Conservation (phyloP, 1,140 invertebrate genomes). For the Gonioctena quinquepunctata region DNA sequence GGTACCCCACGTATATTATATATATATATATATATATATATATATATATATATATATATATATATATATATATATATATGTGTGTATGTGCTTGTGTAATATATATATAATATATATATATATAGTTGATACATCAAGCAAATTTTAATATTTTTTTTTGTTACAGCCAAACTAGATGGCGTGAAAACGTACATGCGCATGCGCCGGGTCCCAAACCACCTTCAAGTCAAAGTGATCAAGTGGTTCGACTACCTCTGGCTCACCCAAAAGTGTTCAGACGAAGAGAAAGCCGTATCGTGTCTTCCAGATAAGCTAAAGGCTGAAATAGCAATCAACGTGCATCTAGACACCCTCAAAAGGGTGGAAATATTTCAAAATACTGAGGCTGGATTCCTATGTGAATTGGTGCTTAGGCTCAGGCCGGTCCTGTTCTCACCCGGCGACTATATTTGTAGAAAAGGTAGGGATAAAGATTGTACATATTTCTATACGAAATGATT, state of each 20-base stretch:
- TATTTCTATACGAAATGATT: too few species aligned
- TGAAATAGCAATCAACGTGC: conserved; percentile 98
- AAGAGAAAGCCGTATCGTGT: conserved; percentile 93
- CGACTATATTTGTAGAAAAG: conserved; percentile 98
- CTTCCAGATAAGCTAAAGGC: conserved; percentile 97
- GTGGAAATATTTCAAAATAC: conserved; percentile 99
- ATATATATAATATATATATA: too few species aligned
- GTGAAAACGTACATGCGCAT: conserved; percentile 99
- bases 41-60: too few species aligned
- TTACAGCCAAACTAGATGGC: conserved; percentile 94
- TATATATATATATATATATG: too few species aligned
- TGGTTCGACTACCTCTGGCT: conserved; percentile 99
- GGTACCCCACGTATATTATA: too few species aligned
- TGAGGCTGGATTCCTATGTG: conserved; percentile 97
- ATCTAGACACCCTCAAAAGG: conserved; percentile 95
- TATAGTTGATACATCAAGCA: too few species aligned
- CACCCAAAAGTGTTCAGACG: conserved; percentile 97
- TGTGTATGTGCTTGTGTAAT: too few species aligned
- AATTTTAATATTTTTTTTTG: conserved; percentile 27
- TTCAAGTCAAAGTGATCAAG: conserved; percentile 97
- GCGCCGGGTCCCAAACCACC: conserved; percentile 89
- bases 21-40: too few species aligned
- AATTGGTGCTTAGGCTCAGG: conserved; percentile 89
- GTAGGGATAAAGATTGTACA: too few species aligned
- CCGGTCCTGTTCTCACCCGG: conserved; percentile 97